These are phyloP conservation scores for Sardinella longiceps DNA, from an alignment of 2,797 vertebrate species.

Conservation along the genomic window DNA sequence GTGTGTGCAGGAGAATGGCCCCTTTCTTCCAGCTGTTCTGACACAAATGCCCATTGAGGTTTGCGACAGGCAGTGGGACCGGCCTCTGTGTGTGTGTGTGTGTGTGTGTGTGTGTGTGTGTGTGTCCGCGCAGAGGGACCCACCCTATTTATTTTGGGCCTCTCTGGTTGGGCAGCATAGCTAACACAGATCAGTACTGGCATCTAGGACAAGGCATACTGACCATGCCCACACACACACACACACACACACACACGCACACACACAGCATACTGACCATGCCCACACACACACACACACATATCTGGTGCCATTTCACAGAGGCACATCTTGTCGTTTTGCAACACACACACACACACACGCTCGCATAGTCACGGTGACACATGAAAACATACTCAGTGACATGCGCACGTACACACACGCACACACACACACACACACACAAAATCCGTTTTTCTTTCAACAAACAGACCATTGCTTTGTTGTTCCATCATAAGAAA, in stretches of 20 bases:
- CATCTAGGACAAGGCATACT: neutral
- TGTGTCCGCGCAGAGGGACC: conserved; percentile 42
- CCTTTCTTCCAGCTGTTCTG: conserved; percentile 64
- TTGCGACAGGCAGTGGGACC: conserved; percentile 53
- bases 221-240: conserved; percentile 19
- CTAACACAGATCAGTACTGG: neutral
- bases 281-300: neutral
- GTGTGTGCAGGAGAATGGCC: conserved; percentile 59
- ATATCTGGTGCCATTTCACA: too few species aligned
- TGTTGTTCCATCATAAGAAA: conserved; percentile 24
- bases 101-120: too few species aligned
- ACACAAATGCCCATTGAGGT: conserved; percentile 76
- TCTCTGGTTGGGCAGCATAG: conserved; percentile 36
- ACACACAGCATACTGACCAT: too few species aligned
- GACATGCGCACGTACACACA: neutral
- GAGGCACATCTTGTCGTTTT: too few species aligned
- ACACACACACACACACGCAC: conserved; percentile 23
- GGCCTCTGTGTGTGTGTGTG: too few species aligned
- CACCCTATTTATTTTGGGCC: conserved; percentile 65
- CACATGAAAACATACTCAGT: neutral
- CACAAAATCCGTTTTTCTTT: conserved; percentile 27
- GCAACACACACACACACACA: too few species aligned
- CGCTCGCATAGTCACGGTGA: neutral
- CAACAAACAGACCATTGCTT: conserved; percentile 25
- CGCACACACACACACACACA: conserved; percentile 39